phyloP scores from a whole-genome alignment of 2,888 invertebrate species.

The Autographa pulchrina region DNA sequence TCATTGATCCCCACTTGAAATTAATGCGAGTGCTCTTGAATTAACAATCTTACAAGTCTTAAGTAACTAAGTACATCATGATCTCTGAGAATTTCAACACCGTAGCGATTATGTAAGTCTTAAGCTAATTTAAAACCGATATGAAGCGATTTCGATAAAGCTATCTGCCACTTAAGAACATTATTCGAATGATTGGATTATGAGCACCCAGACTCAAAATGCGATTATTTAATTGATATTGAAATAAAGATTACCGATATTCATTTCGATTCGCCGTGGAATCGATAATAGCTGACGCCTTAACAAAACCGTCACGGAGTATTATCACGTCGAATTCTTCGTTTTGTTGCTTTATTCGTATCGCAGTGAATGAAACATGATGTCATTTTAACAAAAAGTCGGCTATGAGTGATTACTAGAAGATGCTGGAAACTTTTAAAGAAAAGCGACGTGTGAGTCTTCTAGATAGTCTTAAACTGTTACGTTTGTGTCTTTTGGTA shows the following conservation, averaged over 20 bases:
- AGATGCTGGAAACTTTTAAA: constrained; percentile 20
- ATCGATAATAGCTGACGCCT: constrained; percentile 75
- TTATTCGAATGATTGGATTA: constrained; percentile 60
- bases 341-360: constrained; percentile 61
- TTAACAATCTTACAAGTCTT: constrained; percentile 13
- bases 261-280: constrained; percentile 69
- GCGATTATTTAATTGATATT: constrained; percentile 66
- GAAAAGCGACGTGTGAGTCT: not conserved
- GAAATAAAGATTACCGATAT: constrained; percentile 65
- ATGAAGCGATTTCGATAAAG: constrained; percentile 38
- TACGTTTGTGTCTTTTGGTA: too few species aligned
- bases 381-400: constrained; percentile 58
- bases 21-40: constrained; percentile 27
- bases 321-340: constrained; percentile 63
- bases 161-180: constrained; percentile 47
- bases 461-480: too few species aligned
- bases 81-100: constrained; percentile 15
- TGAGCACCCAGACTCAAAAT: constrained; percentile 56
- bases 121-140: constrained; percentile 48
- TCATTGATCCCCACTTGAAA: constrained; percentile 35
- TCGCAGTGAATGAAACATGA: constrained; percentile 65
- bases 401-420: constrained; percentile 21
- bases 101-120: constrained; percentile 21
- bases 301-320: constrained; percentile 73
- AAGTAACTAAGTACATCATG: constrained; percentile 24